A percentile compares a stretch with the other conserved stretches of the same genome.
Conservation (phyloP, 2,797 vertebrate species). For the Gorsachius magnificus region DNA sequence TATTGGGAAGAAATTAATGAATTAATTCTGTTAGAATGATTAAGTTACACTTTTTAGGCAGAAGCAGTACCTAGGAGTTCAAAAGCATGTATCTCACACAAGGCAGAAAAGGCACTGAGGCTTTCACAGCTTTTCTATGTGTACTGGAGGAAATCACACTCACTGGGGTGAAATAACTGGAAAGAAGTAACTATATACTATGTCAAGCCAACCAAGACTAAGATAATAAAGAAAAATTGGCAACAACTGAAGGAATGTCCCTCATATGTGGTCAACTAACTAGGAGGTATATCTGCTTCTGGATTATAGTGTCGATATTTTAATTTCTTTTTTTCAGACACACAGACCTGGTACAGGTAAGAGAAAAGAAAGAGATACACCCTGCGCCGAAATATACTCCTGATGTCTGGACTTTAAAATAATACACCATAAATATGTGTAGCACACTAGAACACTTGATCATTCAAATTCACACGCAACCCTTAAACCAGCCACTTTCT, state of each 20-base stretch:
- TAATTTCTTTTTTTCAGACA: not conserved
- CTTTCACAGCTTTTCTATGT: not conserved
- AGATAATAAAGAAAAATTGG: slow-evolving; percentile 28
- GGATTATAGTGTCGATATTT: not conserved
- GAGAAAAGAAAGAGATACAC: not conserved
- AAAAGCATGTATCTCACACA: not conserved
- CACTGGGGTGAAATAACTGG: not conserved
- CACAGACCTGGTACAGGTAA: not conserved
- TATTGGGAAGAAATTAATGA: not conserved
- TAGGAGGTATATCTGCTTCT: not conserved
- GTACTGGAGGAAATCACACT: not conserved
- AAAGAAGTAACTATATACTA: slow-evolving; percentile 5
- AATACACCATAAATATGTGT: not conserved
- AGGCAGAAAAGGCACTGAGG: not conserved
- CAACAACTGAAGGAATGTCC: not conserved
- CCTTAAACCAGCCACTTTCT: not conserved
- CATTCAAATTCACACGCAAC: not conserved
- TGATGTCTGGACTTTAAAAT: not conserved
- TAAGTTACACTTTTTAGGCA: not conserved
- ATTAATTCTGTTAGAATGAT: not conserved
- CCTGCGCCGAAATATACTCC: not conserved
- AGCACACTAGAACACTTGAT: not conserved
- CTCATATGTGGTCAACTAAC: not conserved
- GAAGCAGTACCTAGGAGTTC: not conserved
- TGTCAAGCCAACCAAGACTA: slow-evolving; percentile 5